Conservation (phyloP, 2,113 vertebrate species). For the Romanogobio albipinnatus region DNA sequence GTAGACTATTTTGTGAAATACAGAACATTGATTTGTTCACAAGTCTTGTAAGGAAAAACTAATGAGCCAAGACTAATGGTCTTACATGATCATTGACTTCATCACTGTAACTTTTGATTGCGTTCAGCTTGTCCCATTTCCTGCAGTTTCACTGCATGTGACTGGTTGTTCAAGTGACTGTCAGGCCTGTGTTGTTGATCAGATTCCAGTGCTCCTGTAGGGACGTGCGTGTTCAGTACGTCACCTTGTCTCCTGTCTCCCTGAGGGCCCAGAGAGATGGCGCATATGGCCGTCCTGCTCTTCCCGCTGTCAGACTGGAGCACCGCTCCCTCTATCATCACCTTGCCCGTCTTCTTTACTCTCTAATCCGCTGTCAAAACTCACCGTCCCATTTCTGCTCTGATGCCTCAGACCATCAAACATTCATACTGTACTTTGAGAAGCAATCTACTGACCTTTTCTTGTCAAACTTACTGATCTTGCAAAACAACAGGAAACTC, state of each 20-base stretch:
- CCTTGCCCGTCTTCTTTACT: slow-evolving; percentile 63
- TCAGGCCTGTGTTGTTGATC: slow-evolving; percentile 44
- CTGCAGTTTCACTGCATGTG: background rate
- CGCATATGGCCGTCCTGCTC: slow-evolving; percentile 79
- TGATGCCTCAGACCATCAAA: slow-evolving; percentile 31
- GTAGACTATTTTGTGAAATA: slow-evolving; percentile 22
- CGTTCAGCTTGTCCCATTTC: slow-evolving; percentile 21
- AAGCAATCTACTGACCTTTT: slow-evolving; percentile 37
- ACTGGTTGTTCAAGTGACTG: slow-evolving; percentile 44
- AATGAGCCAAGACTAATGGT: slow-evolving; percentile 40
- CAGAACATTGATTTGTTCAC: slow-evolving; percentile 16
- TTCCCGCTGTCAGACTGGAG: slow-evolving; percentile 66
- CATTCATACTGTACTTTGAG: slow-evolving; percentile 33
- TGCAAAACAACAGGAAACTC: background rate
- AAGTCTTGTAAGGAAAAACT: slow-evolving; percentile 9
- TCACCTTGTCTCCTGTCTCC: slow-evolving; percentile 71
- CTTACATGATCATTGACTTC: slow-evolving; percentile 24
- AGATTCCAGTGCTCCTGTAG: slow-evolving; percentile 63
- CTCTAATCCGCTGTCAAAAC: slow-evolving; percentile 55
- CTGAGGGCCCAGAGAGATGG: slow-evolving; percentile 69
- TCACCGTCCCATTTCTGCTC: slow-evolving; percentile 35
- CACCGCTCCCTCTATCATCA: slow-evolving; percentile 61
- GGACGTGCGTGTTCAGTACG: slow-evolving; percentile 69
- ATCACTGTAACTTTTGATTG: slow-evolving; percentile 20
- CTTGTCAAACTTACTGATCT: slow-evolving; percentile 18